phyloP scores from a whole-genome alignment of 2,888 invertebrate species.

The Drosophila meridiana region DNA sequence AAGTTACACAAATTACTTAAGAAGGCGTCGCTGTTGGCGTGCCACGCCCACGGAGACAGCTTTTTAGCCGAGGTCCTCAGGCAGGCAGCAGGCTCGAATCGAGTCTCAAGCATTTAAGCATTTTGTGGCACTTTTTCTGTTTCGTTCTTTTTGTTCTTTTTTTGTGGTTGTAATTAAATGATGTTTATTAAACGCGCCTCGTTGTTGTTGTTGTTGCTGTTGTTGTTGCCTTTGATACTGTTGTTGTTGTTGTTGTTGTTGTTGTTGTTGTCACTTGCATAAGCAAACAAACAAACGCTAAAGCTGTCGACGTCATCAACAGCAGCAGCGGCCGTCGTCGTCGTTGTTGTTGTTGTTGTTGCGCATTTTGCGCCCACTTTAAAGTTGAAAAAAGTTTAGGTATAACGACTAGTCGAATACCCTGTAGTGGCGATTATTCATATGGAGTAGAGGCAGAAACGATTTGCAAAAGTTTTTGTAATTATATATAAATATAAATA shows the following conservation, averaged over 20 bases:
- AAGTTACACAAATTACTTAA: slow-evolving; percentile 66
- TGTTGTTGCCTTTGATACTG: slow-evolving; percentile 1
- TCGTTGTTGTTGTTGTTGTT: slow-evolving; percentile 17
- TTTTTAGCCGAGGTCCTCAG: not conserved
- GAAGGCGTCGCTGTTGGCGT: slow-evolving; percentile 1
- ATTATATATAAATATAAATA: too few relatives aligned
- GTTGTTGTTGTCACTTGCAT: slow-evolving; percentile 23
- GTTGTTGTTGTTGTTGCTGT: slow-evolving; percentile 13
- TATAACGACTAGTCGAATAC: not conserved
- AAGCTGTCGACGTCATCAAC: slow-evolving; percentile 48
- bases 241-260: slow-evolving; percentile 9
- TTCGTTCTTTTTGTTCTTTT: not conserved
- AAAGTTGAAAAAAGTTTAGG: slow-evolving; percentile 29
- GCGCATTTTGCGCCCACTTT: slow-evolving; percentile 63
- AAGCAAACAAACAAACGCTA: slow-evolving; percentile 33
- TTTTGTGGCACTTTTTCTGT: slow-evolving; percentile 24
- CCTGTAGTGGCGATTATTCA: not conserved
- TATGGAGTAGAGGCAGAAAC: too few relatives aligned
- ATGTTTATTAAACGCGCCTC: slow-evolving; percentile 70
- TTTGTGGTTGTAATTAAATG: slow-evolving; percentile 68
- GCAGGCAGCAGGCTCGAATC: not conserved
- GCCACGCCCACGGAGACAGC: not conserved
- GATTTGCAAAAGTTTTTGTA: too few relatives aligned
- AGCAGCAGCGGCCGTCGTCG: slow-evolving; percentile 11
- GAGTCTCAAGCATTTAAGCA: slow-evolving; percentile 14